phyloP scores from a whole-genome alignment of 2,797 vertebrate genomes.

The Myotis myotis region DNA sequence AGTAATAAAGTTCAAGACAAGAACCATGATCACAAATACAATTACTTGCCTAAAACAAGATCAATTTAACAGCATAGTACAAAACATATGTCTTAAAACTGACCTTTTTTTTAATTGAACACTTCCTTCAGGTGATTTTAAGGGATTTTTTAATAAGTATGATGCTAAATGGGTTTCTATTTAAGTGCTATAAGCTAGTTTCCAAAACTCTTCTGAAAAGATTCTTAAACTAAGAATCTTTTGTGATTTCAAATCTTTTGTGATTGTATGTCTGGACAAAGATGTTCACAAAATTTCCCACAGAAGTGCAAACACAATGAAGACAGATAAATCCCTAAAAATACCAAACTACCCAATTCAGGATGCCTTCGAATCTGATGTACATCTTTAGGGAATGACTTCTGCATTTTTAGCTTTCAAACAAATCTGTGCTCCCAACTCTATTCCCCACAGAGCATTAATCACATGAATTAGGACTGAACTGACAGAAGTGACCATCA shows the following conservation, averaged over 20 bases:
- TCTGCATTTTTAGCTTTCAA: constrained; percentile 5
- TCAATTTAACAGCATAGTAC: neutral
- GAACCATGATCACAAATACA: neutral
- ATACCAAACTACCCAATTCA: neutral
- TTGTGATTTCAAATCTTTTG: neutral
- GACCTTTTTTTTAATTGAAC: neutral
- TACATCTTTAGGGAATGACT: neutral
- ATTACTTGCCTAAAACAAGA: constrained; percentile 14
- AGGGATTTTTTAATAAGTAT: neutral
- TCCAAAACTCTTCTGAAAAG: constrained; percentile 14
- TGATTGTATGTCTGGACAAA: neutral
- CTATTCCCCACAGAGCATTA: neutral
- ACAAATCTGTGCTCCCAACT: neutral
- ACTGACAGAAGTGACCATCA: neutral
- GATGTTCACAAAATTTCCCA: neutral
- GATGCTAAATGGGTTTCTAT: constrained; percentile 5
- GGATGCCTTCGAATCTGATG: neutral
- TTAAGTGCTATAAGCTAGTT: neutral
- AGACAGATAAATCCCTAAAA: neutral
- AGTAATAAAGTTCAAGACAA: constrained; percentile 24
- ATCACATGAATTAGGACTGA: neutral
- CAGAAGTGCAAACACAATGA: neutral
- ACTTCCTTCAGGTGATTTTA: constrained; percentile 6
- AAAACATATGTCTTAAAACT: constrained; percentile 23
- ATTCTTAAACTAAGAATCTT: neutral